Evolutionary conservation across 2,797 vertebrate genomes (phyloP).

Genomic region (Pseudomugil gertrudae): DNA sequence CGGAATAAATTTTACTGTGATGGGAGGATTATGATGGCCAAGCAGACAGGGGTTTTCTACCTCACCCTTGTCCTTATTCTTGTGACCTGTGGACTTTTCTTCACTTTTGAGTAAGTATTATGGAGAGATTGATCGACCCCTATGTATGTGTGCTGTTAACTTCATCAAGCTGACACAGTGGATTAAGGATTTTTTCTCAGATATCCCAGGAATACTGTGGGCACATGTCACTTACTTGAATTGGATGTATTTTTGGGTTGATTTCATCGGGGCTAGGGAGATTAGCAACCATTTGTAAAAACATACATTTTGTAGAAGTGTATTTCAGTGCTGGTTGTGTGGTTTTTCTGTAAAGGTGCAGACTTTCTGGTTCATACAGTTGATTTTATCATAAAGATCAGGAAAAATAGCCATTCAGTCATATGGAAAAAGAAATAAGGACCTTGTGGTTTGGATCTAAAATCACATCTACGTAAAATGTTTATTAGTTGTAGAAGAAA

Average conservation of each 20-base stretch:
- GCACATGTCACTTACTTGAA: conserved; percentile 55
- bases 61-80: conserved; percentile 95
- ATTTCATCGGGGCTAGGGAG: conserved; percentile 31
- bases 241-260: conserved; percentile 28
- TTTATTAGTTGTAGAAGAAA: neutral
- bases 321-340: conserved; percentile 1
- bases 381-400: neutral
- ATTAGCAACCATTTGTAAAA: conserved; percentile 19
- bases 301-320: neutral
- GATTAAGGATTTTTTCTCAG: conserved; percentile 43
- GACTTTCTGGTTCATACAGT: conserved; percentile 3
- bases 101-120: conserved; percentile 95
- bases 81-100: conserved; percentile 97
- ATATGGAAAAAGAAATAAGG: neutral
- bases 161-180: conserved; percentile 13
- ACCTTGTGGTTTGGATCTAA: neutral
- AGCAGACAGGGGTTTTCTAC: conserved; percentile 97
- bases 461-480: neutral
- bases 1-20: conserved; percentile 97
- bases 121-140: neutral
- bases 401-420: neutral
- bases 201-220: conserved; percentile 33
- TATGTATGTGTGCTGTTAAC: conserved; percentile 13
- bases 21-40: conserved; percentile 99
- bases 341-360: conserved; percentile 15